A percentile compares a stretch with the other conserved stretches of the same genome.
These are phyloP conservation scores for Darevskia nairensis DNA, from an alignment of 2,797 vertebrate species.

Conservation along the genomic window DNA sequence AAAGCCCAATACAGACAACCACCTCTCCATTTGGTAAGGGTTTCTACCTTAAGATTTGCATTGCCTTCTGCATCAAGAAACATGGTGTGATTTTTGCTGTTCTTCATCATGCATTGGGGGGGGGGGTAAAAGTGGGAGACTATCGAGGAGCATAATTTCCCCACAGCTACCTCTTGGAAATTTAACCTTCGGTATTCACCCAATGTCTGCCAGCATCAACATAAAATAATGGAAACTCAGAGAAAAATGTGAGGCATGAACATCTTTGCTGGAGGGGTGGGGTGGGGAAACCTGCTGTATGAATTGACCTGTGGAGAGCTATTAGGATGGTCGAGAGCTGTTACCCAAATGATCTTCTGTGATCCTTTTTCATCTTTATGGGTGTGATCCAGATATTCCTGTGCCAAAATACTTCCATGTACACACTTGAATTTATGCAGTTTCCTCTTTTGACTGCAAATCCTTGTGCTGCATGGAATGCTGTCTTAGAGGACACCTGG, in stretches of 20 bases:
- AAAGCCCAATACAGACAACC: neutral
- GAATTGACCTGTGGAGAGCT: neutral
- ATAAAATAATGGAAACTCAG: neutral
- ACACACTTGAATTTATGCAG: neutral
- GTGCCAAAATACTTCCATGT: neutral
- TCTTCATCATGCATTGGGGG: too few relatives aligned
- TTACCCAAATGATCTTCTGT: neutral
- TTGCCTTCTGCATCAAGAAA: too few relatives aligned
- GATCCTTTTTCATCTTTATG: neutral
- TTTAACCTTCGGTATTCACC: neutral
- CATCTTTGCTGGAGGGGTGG: neutral
- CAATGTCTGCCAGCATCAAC: neutral
- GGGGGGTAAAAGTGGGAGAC: too few relatives aligned
- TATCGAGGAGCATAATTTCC: neutral
- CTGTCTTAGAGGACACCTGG: neutral
- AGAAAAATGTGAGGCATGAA: neutral
- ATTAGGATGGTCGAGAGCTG: neutral
- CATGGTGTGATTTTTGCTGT: too few relatives aligned
- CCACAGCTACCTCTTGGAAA: neutral
- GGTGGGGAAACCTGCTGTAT: neutral
- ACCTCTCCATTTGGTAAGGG: neutral
- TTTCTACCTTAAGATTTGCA: too few relatives aligned
- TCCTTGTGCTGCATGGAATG: neutral
- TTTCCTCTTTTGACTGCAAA: neutral
- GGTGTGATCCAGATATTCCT: neutral